Base-by-base conservation (phyloP, 37 sponge, comb jelly and placozoan genomes). In the Theonella swinhoei region DNA sequence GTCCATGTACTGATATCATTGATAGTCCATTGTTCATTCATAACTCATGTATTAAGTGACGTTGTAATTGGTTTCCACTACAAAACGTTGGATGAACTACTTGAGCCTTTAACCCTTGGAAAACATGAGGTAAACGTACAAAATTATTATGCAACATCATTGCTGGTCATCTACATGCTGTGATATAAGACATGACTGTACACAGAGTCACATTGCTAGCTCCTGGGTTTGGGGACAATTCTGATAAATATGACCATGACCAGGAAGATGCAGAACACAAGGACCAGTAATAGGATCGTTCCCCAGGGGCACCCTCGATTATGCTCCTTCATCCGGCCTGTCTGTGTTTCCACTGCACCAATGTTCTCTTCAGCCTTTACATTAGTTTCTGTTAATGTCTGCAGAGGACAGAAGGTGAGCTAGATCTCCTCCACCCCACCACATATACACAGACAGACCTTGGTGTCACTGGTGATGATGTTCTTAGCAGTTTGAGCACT, bases 171-270 rank as follows among this genome's bases (percentile, higher is more conserved):
- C n/a, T n/a, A n/a, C n/a, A n/a, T n/a, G n/a, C n/a, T n/a, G n/a
- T n/a, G n/a, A n/a, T n/a, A n/a, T n/a, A n/a, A n/a, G n/a, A n/a
- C n/a, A n/a, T n/a, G n/a, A n/a, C n/a, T n/a, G n/a, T n/a, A n/a
- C n/a, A n/a, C n/a, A n/a, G n/a, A n/a, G n/a, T n/a, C n/a, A n/a
- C n/a, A n/a, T n/a, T n/a, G n/a, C n/a, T n/a, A n/a, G n/a, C n/a
- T n/a, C 43, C 71, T 70, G 25, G 82, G 75, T 47, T 92, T 92
- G 1, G 93, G 89, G n/a, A 80, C 81, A 43, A 91, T 77, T n/a
- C 85, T 65, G 17, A 94, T 94, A 19, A 94, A 91, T 17, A 94
- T 28, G 35, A 94, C 79, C 95, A 94, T 94, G 22, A 61, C 65
- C 39, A 94, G 35, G 67, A 94, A 94, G 26, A 88, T 73, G 26